phyloP scores from a whole-genome alignment of 2,888 invertebrate genomes.

The Dolichopus griseipennis region DNA sequence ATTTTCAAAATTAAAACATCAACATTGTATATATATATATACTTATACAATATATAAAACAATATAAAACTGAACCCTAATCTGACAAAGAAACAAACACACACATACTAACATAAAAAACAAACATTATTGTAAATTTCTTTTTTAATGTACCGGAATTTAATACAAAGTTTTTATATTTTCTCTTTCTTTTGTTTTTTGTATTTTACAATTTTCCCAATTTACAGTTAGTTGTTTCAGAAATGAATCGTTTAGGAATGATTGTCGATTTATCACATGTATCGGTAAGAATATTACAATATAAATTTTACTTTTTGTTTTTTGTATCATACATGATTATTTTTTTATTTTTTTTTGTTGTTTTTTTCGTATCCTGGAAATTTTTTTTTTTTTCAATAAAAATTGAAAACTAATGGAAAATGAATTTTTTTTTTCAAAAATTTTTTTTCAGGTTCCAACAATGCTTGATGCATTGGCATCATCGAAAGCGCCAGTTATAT shows the following conservation, averaged over 20 bases:
- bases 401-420: no score
- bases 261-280: constrained; percentile 78
- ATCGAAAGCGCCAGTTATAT: constrained; percentile 73
- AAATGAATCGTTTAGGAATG: constrained; percentile 86
- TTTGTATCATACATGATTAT: no score
- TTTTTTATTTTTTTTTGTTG: no score
- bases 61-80: no score
- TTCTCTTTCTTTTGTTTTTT: background rate
- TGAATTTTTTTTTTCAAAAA: no score
- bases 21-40: background rate
- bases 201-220: constrained; percentile 19
- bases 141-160: background rate
- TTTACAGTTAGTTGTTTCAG: constrained; percentile 62
- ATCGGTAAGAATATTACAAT: constrained; percentile 43
- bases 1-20: background rate
- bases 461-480: constrained; percentile 70
- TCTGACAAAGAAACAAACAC: no score
- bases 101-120: no score
- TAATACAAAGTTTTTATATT: constrained; percentile 11
- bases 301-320: no score
- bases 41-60: background rate
- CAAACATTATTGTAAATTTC: no score
- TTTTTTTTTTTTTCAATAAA: no score
- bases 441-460: constrained; percentile 44
- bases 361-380: no score